A percentile compares a stretch with the other conserved stretches of the same genome.
Evolutionary conservation across 2,888 invertebrate species (phyloP).

Genomic region (Gnatocerus cornutus): DNA sequence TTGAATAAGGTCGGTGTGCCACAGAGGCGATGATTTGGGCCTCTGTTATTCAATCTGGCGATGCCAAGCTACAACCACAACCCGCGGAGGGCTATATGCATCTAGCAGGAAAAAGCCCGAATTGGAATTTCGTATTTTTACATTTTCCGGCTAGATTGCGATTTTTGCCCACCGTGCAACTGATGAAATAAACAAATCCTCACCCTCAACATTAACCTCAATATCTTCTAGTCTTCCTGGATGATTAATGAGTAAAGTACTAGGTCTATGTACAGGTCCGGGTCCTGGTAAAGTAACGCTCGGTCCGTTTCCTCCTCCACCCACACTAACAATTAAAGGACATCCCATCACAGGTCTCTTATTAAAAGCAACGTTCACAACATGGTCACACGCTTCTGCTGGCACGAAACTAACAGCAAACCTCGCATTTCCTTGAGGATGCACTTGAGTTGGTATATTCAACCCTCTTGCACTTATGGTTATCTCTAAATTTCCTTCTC

Average conservation of each 20-base stretch:
- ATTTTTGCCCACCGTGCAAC: conserved; percentile 4
- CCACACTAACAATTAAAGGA: conserved; percentile 90
- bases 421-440: conserved; percentile 88
- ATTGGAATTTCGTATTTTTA: too few species aligned
- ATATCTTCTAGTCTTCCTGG: conserved; percentile 93
- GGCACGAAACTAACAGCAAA: conserved; percentile 98
- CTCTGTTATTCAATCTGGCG: conserved; percentile 32
- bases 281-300: conserved; percentile 83
- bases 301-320: conserved; percentile 78
- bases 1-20: conserved; percentile 15
- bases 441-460: conserved; percentile 96
- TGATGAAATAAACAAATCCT: conserved; percentile 62
- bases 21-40: background rate
- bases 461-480: conserved; percentile 94
- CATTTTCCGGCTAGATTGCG: conserved; percentile 5
- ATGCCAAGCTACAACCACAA: conserved; percentile 42
- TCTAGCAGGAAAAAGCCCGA: background rate
- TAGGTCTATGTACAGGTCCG: conserved; percentile 81
- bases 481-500: conserved; percentile 97
- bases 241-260: conserved; percentile 83
- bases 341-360: conserved; percentile 91
- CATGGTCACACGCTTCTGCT: conserved; percentile 93
- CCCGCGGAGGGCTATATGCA: background rate
- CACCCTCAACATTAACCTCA: conserved; percentile 97
- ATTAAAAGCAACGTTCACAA: conserved; percentile 98